Evolutionary conservation across 2,797 vertebrate species (phyloP).

Genomic region (Onychomys leucogaster): DNA sequence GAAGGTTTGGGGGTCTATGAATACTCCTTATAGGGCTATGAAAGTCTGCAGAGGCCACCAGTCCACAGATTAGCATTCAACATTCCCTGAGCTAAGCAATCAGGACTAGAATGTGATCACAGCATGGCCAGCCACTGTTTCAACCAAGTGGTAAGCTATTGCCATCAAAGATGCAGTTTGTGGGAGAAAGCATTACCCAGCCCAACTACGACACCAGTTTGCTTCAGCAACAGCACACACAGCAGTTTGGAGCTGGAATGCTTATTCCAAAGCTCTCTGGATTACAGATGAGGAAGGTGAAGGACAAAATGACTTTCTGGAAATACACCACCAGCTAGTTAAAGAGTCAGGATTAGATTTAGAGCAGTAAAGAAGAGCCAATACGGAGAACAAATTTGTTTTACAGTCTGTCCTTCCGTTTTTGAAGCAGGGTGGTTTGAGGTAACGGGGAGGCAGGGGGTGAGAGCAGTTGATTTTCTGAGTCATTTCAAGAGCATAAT

Average conservation of each 20-base stretch:
- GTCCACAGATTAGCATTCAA: not conserved
- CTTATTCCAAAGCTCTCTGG: not conserved
- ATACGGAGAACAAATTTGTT: not conserved
- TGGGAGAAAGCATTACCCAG: not conserved
- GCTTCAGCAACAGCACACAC: not conserved
- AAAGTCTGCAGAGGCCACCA: not conserved
- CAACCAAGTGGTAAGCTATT: not conserved
- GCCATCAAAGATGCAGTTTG: not conserved
- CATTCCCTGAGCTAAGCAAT: not conserved
- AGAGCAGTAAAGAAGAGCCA: not conserved
- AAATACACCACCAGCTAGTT: not conserved
- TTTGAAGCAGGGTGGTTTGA: not conserved
- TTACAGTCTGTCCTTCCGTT: not conserved
- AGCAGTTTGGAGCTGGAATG: not conserved
- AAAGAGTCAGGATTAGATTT: not conserved
- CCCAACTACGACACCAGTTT: not conserved
- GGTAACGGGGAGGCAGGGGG: not conserved
- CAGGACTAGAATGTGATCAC: not conserved
- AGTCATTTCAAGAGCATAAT: constrained; percentile 31
- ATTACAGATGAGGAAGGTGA: constrained; percentile 27
- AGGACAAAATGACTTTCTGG: not conserved
- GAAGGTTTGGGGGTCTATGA: not conserved
- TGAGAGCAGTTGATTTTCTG: not conserved
- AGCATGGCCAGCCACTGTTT: not conserved
- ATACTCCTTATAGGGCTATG: not conserved